Evolutionary conservation across 2,888 invertebrate species (phyloP).

Genomic region (Willowsia nigromaculata): DNA sequence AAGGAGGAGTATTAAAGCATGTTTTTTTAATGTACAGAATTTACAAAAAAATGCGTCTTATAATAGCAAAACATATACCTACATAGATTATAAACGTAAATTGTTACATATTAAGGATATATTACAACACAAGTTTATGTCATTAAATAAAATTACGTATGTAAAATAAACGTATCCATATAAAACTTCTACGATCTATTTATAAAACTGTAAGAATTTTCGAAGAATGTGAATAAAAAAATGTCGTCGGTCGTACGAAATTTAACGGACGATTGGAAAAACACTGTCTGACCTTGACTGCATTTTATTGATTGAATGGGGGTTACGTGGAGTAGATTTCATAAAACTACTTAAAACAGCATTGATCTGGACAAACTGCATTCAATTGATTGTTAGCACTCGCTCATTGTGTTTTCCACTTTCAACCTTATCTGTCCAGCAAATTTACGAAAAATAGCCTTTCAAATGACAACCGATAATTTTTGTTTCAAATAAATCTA

Average conservation of each 20-base stretch:
- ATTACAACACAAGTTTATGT: not conserved
- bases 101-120: not conserved
- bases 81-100: not conserved
- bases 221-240: conserved; percentile 12
- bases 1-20: not conserved
- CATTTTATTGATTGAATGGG: not conserved
- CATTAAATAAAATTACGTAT: too few relatives aligned
- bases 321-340: too few relatives aligned
- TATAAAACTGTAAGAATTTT: conserved; percentile 6
- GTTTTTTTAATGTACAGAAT: not conserved
- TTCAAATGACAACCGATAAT: too few relatives aligned
- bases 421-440: too few relatives aligned
- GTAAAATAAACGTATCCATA: not conserved
- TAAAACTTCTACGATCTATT: not conserved
- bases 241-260: conserved; percentile 7
- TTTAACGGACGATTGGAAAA: not conserved
- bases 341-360: too few relatives aligned
- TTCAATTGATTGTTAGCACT: too few relatives aligned
- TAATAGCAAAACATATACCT: not conserved
- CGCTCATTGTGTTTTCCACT: too few relatives aligned
- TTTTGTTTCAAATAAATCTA: too few relatives aligned
- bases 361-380: too few relatives aligned
- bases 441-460: too few relatives aligned
- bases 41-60: not conserved
- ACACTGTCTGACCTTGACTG: not conserved